Base-by-base conservation (phyloP, 2,888 invertebrate species). In the Euphydryas editha region DNA sequence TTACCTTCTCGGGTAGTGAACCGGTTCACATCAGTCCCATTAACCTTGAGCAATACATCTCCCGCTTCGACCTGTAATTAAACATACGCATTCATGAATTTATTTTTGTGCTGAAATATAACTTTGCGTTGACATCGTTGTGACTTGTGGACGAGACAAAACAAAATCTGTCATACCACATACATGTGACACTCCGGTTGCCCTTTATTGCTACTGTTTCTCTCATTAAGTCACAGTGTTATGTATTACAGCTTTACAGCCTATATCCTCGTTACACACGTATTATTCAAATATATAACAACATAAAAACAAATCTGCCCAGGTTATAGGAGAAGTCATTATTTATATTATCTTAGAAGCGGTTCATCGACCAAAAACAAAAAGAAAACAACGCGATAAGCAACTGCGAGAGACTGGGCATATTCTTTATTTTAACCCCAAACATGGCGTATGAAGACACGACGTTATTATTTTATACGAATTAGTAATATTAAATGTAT, bases 1-100 rank as follows among this genome's bases (percentile, higher is more conserved):
- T 94, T 93, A 97, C 97, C 97, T 95, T 98, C 98, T 94, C 97
- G 97, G 85, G 97, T 98, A 91, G 96, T 97, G 93, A 97, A 96
- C 93, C 96, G 95, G 93, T 97, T 96, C 83, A 98, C 98, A 93
- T 98, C 97, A 84, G 96, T 96, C 93, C 97, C 97, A 93, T 98
- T 98, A 86, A 98, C 96, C 95, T 97, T 97, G 90, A 98, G 94
- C 92, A 98, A 96, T 84, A 98, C 96, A 94, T 98, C 98, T 80
- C 98, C 98, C 82, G 98, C 97, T 94, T 98, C 97, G 84, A 98
- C 96, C 98, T 98, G 95, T 76, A 95, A 95, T 83, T 75, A 79
- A 86, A 87, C 80, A 72, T 57, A 73, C 72, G 69, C 49, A 46
- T 61, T 60, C 62, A 65, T 62, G 62, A 65, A 69, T 66, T 57